These are phyloP conservation scores for Blastobasis lacticolella DNA, from an alignment of 2,888 invertebrate genomes.

Conservation along the genomic window DNA sequence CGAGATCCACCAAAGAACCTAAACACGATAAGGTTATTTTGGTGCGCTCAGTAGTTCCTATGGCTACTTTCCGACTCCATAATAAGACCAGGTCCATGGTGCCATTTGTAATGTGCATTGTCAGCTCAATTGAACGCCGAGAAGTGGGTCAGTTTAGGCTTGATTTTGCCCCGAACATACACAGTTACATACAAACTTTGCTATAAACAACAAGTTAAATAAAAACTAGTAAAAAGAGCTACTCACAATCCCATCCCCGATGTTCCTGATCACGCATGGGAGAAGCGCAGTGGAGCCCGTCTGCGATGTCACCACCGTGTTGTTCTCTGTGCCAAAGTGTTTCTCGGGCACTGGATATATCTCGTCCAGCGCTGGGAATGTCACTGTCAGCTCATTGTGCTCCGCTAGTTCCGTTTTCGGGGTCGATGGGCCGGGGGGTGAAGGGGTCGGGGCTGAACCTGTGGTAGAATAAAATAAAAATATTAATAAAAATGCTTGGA, in stretches of 20 bases:
- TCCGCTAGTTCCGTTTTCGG: slow-evolving; percentile 44
- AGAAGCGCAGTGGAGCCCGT: slow-evolving; percentile 88
- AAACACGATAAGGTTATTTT: no score
- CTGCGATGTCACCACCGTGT: slow-evolving; percentile 86
- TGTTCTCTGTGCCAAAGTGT: slow-evolving; percentile 88
- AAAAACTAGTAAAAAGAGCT: background rate
- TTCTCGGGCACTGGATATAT: slow-evolving; percentile 76
- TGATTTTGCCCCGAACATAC: no score
- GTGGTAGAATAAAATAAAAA: slow-evolving; percentile 11
- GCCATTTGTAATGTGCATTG: no score
- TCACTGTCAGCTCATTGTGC: slow-evolving; percentile 59
- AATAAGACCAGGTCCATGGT: no score
- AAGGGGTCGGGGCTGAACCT: slow-evolving; percentile 40
- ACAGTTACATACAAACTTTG: no score
- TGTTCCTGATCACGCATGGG: slow-evolving; percentile 88
- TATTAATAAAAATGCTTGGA: background rate
- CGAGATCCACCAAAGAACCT: no score
- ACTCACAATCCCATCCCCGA: slow-evolving; percentile 92
- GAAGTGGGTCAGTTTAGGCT: no score
- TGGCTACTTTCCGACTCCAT: no score
- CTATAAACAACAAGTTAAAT: no score
- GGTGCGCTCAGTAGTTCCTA: no score
- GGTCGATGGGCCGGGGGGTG: slow-evolving; percentile 30
- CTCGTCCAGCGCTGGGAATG: slow-evolving; percentile 61
- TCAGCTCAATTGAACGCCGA: no score